A percentile compares a stretch with the other conserved stretches of the same genome.
Evolutionary conservation across 2,113 vertebrate species (phyloP).

Genomic region (Bufo bufo): DNA sequence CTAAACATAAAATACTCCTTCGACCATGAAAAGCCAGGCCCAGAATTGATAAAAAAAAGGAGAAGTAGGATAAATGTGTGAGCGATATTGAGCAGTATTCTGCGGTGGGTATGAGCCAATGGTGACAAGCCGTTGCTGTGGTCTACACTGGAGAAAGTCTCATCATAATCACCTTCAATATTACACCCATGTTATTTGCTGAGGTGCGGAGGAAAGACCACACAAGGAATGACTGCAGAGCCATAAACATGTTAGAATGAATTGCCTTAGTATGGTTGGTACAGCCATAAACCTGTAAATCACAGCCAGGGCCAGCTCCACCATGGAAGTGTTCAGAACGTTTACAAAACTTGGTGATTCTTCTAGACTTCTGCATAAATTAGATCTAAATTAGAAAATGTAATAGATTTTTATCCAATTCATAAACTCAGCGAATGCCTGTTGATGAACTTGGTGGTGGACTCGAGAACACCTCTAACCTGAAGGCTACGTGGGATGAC

Average conservation of each 20-base stretch:
- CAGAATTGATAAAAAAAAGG: background rate
- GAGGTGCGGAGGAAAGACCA: constrained; percentile 9
- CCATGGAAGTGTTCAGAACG: background rate
- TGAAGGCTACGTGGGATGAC: too few relatives aligned
- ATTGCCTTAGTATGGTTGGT: background rate
- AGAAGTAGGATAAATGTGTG: background rate
- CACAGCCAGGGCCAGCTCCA: background rate
- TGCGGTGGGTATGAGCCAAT: background rate
- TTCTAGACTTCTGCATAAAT: background rate
- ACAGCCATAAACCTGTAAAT: background rate
- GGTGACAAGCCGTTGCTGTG: background rate
- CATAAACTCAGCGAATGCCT: too few relatives aligned
- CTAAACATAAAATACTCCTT: background rate
- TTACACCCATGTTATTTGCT: constrained; percentile 15
- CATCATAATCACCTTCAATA: constrained; percentile 23
- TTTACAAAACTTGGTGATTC: too few relatives aligned
- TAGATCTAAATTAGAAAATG: background rate
- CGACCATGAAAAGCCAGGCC: background rate
- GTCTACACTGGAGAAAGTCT: background rate
- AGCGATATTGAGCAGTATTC: constrained; percentile 1
- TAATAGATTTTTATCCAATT: too few relatives aligned
- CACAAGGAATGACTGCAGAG: background rate
- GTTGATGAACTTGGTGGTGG: too few relatives aligned
- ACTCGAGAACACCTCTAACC: too few relatives aligned
- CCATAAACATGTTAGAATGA: background rate